Percentiles rank a stretch among this genome's conserved stretches.
phyloP scores from a whole-genome alignment of 2,888 invertebrate species.

The Tholera decimalis region DNA sequence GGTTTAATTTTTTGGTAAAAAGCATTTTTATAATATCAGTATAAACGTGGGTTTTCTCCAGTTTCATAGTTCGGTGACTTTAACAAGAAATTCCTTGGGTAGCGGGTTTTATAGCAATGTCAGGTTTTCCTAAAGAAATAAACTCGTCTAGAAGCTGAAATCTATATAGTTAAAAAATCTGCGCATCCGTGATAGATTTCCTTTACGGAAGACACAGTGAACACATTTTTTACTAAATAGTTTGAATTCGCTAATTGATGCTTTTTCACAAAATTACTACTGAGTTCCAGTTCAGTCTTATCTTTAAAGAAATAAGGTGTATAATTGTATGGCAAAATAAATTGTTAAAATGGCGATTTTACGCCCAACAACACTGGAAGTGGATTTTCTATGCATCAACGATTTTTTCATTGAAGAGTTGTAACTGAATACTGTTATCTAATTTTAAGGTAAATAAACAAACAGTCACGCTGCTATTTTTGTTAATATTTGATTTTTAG shows the following conservation, averaged over 20 bases:
- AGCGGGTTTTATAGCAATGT: neutral
- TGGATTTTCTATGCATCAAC: constrained; percentile 49
- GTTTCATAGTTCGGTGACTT: neutral
- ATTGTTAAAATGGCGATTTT: constrained; percentile 37
- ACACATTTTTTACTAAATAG: constrained; percentile 36
- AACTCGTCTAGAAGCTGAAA: neutral
- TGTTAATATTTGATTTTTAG: neutral
- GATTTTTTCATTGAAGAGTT: constrained; percentile 21
- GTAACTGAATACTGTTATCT: constrained; percentile 25
- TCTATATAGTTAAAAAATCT: constrained; percentile 1
- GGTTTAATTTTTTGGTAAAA: too few species aligned
- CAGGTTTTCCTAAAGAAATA: neutral
- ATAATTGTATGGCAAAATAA: constrained; percentile 11
- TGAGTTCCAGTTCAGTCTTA: constrained; percentile 11
- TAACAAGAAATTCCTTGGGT: neutral
- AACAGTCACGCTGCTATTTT: neutral
- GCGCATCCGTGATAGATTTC: constrained; percentile 32
- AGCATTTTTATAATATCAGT: too few species aligned
- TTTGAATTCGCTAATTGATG: constrained; percentile 36
- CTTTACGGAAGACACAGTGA: constrained; percentile 31
- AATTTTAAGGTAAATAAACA: neutral
- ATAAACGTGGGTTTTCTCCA: too few species aligned
- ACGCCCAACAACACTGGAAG: constrained; percentile 39
- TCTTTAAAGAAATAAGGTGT: neutral
- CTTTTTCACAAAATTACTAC: constrained; percentile 20